Base-by-base conservation (phyloP, 2,888 invertebrate genomes). In the Tetheella fluctuosa region DNA sequence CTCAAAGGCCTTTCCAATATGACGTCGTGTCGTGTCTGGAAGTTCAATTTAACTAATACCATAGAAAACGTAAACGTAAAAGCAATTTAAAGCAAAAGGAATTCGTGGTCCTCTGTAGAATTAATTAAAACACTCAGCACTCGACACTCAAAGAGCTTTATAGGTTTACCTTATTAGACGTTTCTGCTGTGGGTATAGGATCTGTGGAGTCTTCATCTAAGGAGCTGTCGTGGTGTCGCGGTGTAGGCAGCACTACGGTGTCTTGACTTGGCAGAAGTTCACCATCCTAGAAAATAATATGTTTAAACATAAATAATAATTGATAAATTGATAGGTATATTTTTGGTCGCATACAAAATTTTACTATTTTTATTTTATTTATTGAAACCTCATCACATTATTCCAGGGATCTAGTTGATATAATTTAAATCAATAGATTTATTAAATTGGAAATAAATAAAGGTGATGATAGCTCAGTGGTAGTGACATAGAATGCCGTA, bases 231-330 rank as follows among this genome's bases (percentile, higher is more conserved):
- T 80, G 84, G 58, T 85, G 84, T 60, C 88, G 80, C n/a, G 90
- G 89, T 0, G 90, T 87, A 0, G 91, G 91, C 6, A 93, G 73
- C 48, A 92, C 77, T 17, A 93, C 92, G 5, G 89, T 84, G 66
- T 93, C 93, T 73, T 91, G 92, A 74, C 91, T 92, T 20, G 89
- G 87, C 6, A 89, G 69, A 10, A 90, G 67, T 60, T 91, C 92
- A 17, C 91, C 90, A 59, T 93, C 92, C 92, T 93, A 65, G 7
- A 6, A 20, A 57, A 65, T 7, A 74, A 71, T n/a, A 5, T n/a
- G 7, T 17, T 7, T 39, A 25, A 25, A 25, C 6, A 25, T 2
- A 25, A 25, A 25, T 25, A 25, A 2, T 25, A 25, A 25, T 25
- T 4, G 25, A 25, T 6, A 6, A n/a, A n/a, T n/a, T n/a, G n/a